Percentiles rank a stretch among this genome's conserved stretches.
These are phyloP conservation scores for Acomys russatus DNA, from an alignment of 2,797 vertebrate species.

Conservation along the genomic window DNA sequence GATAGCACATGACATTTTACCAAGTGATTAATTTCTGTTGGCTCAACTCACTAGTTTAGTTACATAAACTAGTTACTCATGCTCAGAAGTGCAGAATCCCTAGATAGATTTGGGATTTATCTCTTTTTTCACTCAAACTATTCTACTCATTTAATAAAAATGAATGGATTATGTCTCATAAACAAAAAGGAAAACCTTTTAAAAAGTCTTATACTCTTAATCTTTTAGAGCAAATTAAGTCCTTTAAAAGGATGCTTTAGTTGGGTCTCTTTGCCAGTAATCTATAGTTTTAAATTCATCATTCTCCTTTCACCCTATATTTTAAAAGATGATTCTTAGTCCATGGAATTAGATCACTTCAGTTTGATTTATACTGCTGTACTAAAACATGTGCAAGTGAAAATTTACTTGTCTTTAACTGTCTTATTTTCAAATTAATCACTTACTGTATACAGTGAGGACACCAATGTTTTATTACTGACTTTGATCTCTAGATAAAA, in stretches of 20 bases:
- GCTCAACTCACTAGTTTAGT: conserved; percentile 71
- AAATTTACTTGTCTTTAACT: conserved; percentile 39
- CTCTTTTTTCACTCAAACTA: conserved; percentile 77
- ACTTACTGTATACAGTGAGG: neutral
- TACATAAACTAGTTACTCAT: conserved; percentile 74
- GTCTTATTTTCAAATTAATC: conserved; percentile 27
- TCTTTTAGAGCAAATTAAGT: conserved; percentile 77
- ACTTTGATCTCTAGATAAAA: conserved; percentile 22
- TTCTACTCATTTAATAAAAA: conserved; percentile 81
- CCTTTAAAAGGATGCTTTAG: conserved; percentile 75
- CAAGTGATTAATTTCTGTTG: conserved; percentile 81
- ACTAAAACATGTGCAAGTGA: conserved; percentile 8
- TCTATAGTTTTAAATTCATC: conserved; percentile 68
- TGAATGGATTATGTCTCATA: conserved; percentile 80
- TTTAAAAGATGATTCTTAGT: conserved; percentile 50
- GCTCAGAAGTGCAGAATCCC: conserved; percentile 77
- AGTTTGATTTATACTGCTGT: conserved; percentile 75
- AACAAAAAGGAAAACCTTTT: conserved; percentile 80
- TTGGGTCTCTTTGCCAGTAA: conserved; percentile 63
- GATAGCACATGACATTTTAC: conserved; percentile 68
- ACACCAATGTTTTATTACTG: neutral
- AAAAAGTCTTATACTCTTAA: conserved; percentile 69
- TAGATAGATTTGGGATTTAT: conserved; percentile 84
- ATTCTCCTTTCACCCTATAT: conserved; percentile 56
- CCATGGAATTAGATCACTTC: conserved; percentile 56